phyloP scores from a whole-genome alignment of 2,113 vertebrate genomes.

The Odontesthes bonariensis region DNA sequence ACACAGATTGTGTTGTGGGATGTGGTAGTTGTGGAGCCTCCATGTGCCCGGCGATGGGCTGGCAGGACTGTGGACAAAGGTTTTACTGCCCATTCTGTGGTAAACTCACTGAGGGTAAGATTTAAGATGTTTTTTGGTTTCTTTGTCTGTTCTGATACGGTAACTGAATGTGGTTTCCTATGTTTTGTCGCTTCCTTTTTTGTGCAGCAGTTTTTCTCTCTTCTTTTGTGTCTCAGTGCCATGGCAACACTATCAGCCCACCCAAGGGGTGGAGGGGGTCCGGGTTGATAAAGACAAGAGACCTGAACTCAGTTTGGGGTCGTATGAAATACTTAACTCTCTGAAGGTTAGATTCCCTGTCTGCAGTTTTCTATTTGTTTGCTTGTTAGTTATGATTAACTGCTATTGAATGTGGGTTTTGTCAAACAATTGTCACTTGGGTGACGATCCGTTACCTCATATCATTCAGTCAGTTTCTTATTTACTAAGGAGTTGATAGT shows the following conservation, averaged over 20 bases:
- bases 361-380: no score
- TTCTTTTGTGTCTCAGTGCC: slow-evolving; percentile 69
- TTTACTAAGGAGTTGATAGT: no score
- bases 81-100: slow-evolving; percentile 85
- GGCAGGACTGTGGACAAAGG: slow-evolving; percentile 86
- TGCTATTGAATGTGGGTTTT: no score
- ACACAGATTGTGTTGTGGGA: slow-evolving; percentile 66
- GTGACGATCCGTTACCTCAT: no score
- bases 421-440: no score
- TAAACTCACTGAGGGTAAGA: slow-evolving; percentile 78
- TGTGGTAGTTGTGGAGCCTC: slow-evolving; percentile 79
- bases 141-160: neutral
- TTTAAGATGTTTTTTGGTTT: neutral
- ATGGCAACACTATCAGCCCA: slow-evolving; percentile 83
- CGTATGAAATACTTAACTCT: slow-evolving; percentile 79
- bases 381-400: neutral
- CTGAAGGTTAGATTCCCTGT: slow-evolving; percentile 63
- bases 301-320: slow-evolving; percentile 82
- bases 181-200: neutral
- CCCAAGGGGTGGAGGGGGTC: slow-evolving; percentile 63
- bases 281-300: slow-evolving; percentile 71
- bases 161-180: neutral
- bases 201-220: neutral
- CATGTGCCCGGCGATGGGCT: slow-evolving; percentile 83
- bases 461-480: no score